A percentile compares a stretch with the other conserved stretches of the same genome.
These are phyloP conservation scores for Byasa hedistus DNA, from an alignment of 2,888 invertebrate genomes.

Conservation along the genomic window DNA sequence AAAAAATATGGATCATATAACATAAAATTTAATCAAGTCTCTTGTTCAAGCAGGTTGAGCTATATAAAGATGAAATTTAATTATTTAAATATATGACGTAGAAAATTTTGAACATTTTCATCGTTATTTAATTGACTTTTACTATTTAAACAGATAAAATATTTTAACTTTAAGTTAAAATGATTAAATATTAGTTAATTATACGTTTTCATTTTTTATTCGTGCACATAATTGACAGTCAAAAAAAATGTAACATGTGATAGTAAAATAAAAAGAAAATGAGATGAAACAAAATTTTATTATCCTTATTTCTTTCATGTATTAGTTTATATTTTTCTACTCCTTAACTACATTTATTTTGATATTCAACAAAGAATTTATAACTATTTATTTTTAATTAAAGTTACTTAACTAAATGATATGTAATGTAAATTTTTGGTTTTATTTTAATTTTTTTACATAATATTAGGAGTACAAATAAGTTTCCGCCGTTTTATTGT, in stretches of 20 bases:
- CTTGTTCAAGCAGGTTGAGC: not conserved
- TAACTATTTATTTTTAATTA: not conserved
- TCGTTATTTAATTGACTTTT: not conserved
- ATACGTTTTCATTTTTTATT: too few species aligned
- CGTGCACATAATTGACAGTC: too few species aligned
- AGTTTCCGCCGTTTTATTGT: too few species aligned
- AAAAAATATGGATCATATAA: not conserved
- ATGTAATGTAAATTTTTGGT: conserved; percentile 6
- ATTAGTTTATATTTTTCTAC: too few species aligned
- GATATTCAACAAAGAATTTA: not conserved
- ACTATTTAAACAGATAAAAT: not conserved
- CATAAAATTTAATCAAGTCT: not conserved
- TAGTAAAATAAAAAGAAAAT: too few species aligned
- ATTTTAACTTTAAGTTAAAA: too few species aligned
- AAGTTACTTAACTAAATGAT: not conserved
- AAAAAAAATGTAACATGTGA: too few species aligned
- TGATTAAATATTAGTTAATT: too few species aligned
- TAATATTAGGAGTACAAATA: too few species aligned
- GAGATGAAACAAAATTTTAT: too few species aligned
- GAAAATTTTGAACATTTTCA: not conserved
- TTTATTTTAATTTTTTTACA: conserved; percentile 3
- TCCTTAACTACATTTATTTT: not conserved
- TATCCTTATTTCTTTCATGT: too few species aligned
- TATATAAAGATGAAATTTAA: not conserved
- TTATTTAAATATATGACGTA: not conserved